Conservation (phyloP, 1,140 invertebrate species). For the Drosophila sucinea region DNA sequence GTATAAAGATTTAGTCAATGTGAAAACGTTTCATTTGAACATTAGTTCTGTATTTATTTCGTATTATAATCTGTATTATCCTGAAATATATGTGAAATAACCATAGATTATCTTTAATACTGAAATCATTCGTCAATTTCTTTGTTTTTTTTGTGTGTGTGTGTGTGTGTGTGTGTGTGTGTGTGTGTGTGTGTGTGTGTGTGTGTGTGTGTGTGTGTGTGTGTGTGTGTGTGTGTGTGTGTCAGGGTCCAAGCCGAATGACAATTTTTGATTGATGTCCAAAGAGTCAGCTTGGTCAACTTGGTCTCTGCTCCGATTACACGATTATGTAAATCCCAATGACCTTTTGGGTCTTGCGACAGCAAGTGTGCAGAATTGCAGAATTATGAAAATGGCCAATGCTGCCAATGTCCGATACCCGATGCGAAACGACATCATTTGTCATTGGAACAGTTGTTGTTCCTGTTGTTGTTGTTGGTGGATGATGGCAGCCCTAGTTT, state of each 20-base stretch:
- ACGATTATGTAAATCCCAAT: conserved; percentile 53
- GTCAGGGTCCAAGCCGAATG: background rate
- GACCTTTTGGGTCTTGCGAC: conserved; percentile 38
- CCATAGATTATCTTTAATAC: background rate
- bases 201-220: background rate
- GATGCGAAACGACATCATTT: conserved; percentile 46
- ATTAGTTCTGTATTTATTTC: no score
- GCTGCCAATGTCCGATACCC: conserved; percentile 14
- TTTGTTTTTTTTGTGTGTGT: background rate
- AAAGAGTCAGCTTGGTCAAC: conserved; percentile 26
- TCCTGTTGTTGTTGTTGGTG: conserved; percentile 15
- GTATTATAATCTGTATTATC: no score
- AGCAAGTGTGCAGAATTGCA: conserved; percentile 61
- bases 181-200: background rate
- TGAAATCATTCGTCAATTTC: conserved; percentile 4
- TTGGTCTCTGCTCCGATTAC: conserved; percentile 7
- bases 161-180: background rate
- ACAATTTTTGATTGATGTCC: conserved; percentile 43
- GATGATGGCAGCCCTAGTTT: conserved; percentile 19
- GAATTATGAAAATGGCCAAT: conserved; percentile 56
- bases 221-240: background rate
- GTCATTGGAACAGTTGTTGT: conserved; percentile 35
- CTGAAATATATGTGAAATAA: no score
- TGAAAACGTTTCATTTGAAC: no score
- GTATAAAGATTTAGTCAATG: no score